Conservation (phyloP, 2,888 invertebrate species). For the Agriopis leucophaearia region DNA sequence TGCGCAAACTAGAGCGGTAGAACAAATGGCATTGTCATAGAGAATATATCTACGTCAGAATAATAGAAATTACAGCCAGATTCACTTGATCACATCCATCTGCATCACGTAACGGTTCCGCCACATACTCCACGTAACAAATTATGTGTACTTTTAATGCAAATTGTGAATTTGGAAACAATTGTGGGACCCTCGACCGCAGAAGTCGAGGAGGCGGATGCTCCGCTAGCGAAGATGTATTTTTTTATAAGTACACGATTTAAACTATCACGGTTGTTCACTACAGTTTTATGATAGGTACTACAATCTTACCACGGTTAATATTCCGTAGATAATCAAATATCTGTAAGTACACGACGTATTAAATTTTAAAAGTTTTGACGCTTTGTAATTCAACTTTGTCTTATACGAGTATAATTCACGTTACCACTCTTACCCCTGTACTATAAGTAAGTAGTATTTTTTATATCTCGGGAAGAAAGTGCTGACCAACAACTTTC, state of each 20-base stretch:
- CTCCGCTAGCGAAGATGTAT: not conserved
- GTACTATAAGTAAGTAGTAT: too few relatives aligned
- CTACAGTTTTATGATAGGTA: too few relatives aligned
- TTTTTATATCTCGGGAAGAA: too few relatives aligned
- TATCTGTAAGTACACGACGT: too few relatives aligned
- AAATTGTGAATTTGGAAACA: constrained; percentile 49
- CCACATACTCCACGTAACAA: constrained; percentile 49
- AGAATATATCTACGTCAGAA: constrained; percentile 28
- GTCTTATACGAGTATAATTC: too few relatives aligned
- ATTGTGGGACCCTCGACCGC: constrained; percentile 40
- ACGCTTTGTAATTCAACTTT: too few relatives aligned
- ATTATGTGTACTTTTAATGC: constrained; percentile 45
- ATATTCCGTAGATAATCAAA: too few relatives aligned
- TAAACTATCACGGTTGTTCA: too few relatives aligned
- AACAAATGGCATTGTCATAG: constrained; percentile 33
- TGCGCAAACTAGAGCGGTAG: constrained; percentile 29
- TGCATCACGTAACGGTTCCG: constrained; percentile 55
- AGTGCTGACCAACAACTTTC: too few relatives aligned
- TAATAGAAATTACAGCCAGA: constrained; percentile 32
- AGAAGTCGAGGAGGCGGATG: constrained; percentile 3
- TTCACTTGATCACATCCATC: constrained; percentile 52
- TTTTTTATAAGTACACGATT: not conserved
- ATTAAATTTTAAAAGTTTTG: too few relatives aligned
- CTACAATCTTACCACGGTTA: too few relatives aligned
- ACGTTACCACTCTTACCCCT: too few relatives aligned